Base-by-base conservation (phyloP, 2,113 vertebrate genomes). In the Andinoacara biseriatus region DNA sequence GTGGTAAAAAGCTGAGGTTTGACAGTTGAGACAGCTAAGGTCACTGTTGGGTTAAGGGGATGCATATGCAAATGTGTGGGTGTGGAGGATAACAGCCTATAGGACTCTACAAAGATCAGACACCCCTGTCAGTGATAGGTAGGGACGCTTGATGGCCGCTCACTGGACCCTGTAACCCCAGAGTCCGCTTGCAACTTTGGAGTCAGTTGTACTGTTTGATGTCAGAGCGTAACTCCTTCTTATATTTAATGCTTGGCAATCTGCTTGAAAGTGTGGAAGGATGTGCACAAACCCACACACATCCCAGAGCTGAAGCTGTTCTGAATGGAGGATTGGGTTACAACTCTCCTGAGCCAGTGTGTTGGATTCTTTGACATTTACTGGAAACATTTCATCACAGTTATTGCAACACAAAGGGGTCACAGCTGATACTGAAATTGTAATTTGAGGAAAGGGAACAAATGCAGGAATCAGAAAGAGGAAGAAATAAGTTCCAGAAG, bases 71-170 rank as follows among this genome's bases (percentile, higher is more conserved):
- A 72, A 72, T 72, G 1, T n/a, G 58, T n/a, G 24, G 80, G 59
- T 58, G 90, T 84, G 35, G 7, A 63, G 43, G 38, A 33, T 17
- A 17, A 8, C 84, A 91, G 82, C 87, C 84, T 84, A 90, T 90
- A 13, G 72, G 56, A 86, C n/a, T 79, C 72, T 49, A 6, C 62
- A 56, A 22, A 74, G 61, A 46, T 43, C 58, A 82, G n/a, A 78
- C 76, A 5, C 80, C 82, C 86, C 69, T 79, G n/a, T 83, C 80
- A 60, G n/a, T 43, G 35, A 38, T 38, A 38, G 35, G 29, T 1
- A 9, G 26, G n/a, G 10, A 57, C 58, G 58, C 9, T 22, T 63
- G 63, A 13, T 40, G 49, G 54, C 10, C 5, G 26, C 35, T 35
- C 20, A 61, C 13, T 82, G 72, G 72, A 90, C 63, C 58, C 15